Evolutionary conservation across 2,888 invertebrate species (phyloP).

Genomic region (Pterobdella sp.): DNA sequence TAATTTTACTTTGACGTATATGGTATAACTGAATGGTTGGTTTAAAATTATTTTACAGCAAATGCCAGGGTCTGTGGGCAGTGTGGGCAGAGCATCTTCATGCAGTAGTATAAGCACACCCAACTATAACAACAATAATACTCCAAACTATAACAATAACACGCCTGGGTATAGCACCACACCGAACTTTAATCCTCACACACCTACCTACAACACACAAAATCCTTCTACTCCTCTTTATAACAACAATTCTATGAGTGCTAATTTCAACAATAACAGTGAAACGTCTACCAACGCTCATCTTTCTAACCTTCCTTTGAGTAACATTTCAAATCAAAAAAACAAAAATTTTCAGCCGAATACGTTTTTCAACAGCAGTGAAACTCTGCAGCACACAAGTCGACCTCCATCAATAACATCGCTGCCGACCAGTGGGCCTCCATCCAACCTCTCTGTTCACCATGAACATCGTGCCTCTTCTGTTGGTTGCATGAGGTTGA

Average conservation of each 20-base stretch:
- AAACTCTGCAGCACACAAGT: too few relatives aligned
- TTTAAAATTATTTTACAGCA: too few relatives aligned
- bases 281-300: neutral
- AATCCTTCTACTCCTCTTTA: neutral
- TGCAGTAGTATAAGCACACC: neutral
- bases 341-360: neutral
- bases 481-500: neutral
- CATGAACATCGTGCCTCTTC: neutral
- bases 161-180: neutral
- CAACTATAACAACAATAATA: conserved; percentile 12
- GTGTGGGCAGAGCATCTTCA: neutral
- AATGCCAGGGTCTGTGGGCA: conserved; percentile 3
- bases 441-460: neutral
- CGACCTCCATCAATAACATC: neutral
- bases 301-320: neutral
- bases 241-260: neutral
- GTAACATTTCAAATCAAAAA: neutral
- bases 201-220: neutral
- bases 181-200: neutral
- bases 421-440: neutral
- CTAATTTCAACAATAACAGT: neutral
- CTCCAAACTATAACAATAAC: neutral
- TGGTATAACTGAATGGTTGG: too few relatives aligned
- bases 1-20: too few relatives aligned
- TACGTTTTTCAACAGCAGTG: neutral